Conservation (phyloP, 2,888 invertebrate species). For the Caenorhabditis zanzibari region DNA sequence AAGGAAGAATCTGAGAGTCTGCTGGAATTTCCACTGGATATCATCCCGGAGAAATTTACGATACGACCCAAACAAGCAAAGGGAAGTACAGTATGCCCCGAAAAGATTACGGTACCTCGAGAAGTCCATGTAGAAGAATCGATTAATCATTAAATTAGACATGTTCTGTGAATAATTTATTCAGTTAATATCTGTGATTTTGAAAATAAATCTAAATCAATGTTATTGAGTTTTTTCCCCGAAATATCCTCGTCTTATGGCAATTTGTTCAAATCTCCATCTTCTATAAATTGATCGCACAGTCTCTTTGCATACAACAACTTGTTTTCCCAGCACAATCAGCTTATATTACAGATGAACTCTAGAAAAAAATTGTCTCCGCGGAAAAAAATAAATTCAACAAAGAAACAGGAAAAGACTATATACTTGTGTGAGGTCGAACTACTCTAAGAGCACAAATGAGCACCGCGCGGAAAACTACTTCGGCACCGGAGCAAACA, state of each 20-base stretch:
- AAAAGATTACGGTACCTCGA: not conserved
- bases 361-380: not conserved
- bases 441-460: conserved; percentile 55
- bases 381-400: conserved; percentile 1
- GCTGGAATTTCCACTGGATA: conserved; percentile 31
- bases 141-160: not conserved
- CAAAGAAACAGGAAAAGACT: conserved; percentile 17
- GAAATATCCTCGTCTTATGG: too few species aligned
- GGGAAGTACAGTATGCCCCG: not conserved
- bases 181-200: not conserved
- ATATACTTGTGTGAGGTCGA: conserved; percentile 45
- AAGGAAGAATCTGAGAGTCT: conserved; percentile 24
- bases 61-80: not conserved
- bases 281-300: not conserved
- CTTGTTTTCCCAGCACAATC: not conserved
- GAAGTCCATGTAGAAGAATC: not conserved
- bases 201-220: too few species aligned
- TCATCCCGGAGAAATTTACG: not conserved
- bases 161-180: not conserved
- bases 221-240: too few species aligned
- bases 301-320: not conserved
- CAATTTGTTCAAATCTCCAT: too few species aligned
- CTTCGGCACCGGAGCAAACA: conserved; percentile 41
- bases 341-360: conserved; percentile 2
- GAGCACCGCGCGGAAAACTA: conserved; percentile 58